Evolutionary conservation across 2,888 invertebrate genomes (phyloP), one percentile per base, ranked within the genome.

Genomic region (Melinaea marsaeus): DNA sequence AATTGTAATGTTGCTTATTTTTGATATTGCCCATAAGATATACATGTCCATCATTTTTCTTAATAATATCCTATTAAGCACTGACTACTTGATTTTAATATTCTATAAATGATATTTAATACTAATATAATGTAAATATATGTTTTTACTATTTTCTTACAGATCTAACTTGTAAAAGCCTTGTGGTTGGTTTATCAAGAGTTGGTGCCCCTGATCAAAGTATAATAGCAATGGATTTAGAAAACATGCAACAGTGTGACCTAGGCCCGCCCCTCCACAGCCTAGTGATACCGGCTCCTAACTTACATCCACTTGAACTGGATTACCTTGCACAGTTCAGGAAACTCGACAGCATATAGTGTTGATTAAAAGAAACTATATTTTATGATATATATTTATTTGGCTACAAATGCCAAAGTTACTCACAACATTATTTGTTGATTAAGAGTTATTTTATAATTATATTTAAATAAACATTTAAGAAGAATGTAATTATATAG

Each of bases 191-290:
- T 0, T 84, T 99, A 68, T 97, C 98, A 0, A 92, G 99, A 76
- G 95, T 99, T 42, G 99, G 99, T 11, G 94, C 96, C 64, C 93
- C 94, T 13, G 94, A 95, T 76, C 97, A 98, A 86, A 88, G 92
- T 77, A 96, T 99, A 74, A 87, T 93, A 13, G 95, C 93, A 48
- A 94, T 94, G 76, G 92, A 95, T 9, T 86, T 99, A 67, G 83
- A 92, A 69, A 92, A 95, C 70, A 95, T 99, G 96, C 85, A 91
- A 58, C 76, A 86, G 32, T 84, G 85, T 55, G 94, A 96, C 77
- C 90, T 99, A 69, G 99, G 99, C 4, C 92, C 93, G 47, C 99
- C 99, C 1, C 92, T 99, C 55, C 99, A 99, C 88, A 99, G 98
- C 55, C 92, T 99, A 55, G 94, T 99, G 61, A 94, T 99, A 76